Percentiles rank a stretch among this genome's conserved stretches.
These are phyloP conservation scores for Pogonomyrmex barbatus DNA, from an alignment of 1,140 invertebrate species.

Conservation along the genomic window DNA sequence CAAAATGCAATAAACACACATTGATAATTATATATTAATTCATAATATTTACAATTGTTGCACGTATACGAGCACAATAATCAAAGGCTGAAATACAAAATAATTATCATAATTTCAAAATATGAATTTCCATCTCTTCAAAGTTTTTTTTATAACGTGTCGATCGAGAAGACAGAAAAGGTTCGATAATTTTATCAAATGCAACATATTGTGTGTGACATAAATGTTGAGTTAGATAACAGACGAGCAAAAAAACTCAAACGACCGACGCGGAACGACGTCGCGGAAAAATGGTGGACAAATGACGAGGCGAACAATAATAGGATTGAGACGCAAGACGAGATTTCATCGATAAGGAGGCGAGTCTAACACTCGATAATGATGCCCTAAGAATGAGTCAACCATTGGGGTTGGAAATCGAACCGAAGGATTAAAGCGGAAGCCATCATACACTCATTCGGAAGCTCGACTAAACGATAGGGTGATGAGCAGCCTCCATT, in stretches of 20 bases:
- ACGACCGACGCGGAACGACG: neutral
- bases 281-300: constrained; percentile 33
- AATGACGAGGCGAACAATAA: constrained; percentile 55
- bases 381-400: constrained; percentile 70
- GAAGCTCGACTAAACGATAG: constrained; percentile 5
- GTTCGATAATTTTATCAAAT: constrained; percentile 23
- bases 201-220: neutral
- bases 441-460: neutral
- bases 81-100: neutral
- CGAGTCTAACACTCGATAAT: constrained; percentile 69
- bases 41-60: constrained; percentile 1
- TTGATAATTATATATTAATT: constrained; percentile 21
- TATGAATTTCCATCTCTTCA: neutral
- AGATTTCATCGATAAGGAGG: constrained; percentile 63
- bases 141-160: neutral
- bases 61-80: neutral
- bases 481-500: neutral
- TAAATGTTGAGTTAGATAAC: constrained; percentile 52
- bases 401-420: constrained; percentile 32
- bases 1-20: neutral
- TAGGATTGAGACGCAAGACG: constrained; percentile 49
- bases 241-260: constrained; percentile 2
- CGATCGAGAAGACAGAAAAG: neutral
- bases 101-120: neutral
- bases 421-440: constrained; percentile 66